Evolutionary conservation across 1,140 invertebrate genomes (phyloP).

Genomic region (Polyergus mexicanus): DNA sequence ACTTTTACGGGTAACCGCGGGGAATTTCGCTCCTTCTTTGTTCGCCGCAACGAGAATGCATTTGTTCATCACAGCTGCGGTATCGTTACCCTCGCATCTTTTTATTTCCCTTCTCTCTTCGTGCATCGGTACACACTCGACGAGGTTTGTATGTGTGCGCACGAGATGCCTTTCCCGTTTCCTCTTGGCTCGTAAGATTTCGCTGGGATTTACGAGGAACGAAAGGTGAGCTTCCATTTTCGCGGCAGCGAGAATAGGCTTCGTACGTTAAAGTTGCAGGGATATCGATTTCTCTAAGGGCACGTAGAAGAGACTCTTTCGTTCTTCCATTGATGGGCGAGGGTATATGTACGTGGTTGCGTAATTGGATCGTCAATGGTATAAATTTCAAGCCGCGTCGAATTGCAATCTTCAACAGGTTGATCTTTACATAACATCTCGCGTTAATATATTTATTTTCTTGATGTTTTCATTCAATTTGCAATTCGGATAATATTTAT

Average conservation of each 20-base stretch:
- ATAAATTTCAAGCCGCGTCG: slow-evolving; percentile 16
- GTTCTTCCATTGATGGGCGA: not conserved
- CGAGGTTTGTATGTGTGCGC: slow-evolving; percentile 23
- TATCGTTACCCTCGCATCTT: slow-evolving; percentile 12
- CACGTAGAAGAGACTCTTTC: not conserved
- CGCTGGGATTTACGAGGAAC: slow-evolving; percentile 51
- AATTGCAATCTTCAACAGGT: not conserved
- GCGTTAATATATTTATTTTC: not conserved
- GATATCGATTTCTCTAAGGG: slow-evolving; percentile 53
- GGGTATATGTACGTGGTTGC: not conserved
- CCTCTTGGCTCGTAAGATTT: slow-evolving; percentile 41
- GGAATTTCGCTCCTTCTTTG: slow-evolving; percentile 35
- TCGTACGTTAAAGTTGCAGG: slow-evolving; percentile 37
- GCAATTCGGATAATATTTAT: not conserved
- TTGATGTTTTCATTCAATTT: not conserved
- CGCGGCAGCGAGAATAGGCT: slow-evolving; percentile 38
- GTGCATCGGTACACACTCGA: not conserved
- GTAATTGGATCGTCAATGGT: not conserved
- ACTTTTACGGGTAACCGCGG: slow-evolving; percentile 66
- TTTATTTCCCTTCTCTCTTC: not conserved
- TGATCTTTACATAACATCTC: not conserved
- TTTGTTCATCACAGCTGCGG: slow-evolving; percentile 31
- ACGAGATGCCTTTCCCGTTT: slow-evolving; percentile 36
- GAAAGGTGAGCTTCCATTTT: slow-evolving; percentile 62
- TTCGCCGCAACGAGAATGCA: slow-evolving; percentile 40